Conservation (phyloP, 2,797 vertebrate genomes). For the Amblyopsis hoosieri region DNA sequence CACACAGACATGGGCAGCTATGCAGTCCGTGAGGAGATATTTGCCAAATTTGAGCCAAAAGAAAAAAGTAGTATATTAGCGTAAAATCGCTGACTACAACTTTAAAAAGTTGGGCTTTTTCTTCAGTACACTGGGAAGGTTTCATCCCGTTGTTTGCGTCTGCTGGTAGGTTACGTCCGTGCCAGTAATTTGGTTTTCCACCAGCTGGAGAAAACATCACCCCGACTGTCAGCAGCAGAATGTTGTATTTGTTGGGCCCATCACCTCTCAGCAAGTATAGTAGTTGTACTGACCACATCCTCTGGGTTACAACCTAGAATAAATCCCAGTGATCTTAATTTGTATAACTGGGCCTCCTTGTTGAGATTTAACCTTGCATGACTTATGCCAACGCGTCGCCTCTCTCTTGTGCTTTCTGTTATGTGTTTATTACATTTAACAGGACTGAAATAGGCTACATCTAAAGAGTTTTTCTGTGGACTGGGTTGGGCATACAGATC, state of each 20-base stretch:
- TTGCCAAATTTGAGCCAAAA: slow-evolving; percentile 37
- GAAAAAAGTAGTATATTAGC: no score
- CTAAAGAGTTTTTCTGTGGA: not conserved
- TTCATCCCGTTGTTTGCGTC: slow-evolving; percentile 52
- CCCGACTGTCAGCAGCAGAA: slow-evolving; percentile 9
- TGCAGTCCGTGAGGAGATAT: no score
- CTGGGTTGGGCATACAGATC: no score
- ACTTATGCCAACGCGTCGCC: not conserved
- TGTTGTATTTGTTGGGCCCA: slow-evolving; percentile 53
- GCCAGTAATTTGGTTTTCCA: slow-evolving; percentile 49
- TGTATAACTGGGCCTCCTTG: slow-evolving; percentile 22
- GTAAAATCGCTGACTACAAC: slow-evolving; percentile 12
- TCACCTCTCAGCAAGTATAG: slow-evolving; percentile 38
- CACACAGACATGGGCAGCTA: no score
- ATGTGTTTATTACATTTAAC: not conserved
- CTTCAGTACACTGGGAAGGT: slow-evolving; percentile 34
- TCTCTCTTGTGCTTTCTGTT: slow-evolving; percentile 6
- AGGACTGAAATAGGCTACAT: no score
- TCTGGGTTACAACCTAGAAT: slow-evolving; percentile 44
- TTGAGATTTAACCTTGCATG: slow-evolving; percentile 6
- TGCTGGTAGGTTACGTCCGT: slow-evolving; percentile 39
- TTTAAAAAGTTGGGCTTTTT: not conserved
- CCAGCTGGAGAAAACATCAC: slow-evolving; percentile 51
- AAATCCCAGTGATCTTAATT: slow-evolving; percentile 34
- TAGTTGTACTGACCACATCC: slow-evolving; percentile 12